Percentiles rank a stretch among this genome's conserved stretches.
Evolutionary conservation across 1,140 invertebrate species (phyloP).

Genomic region (Orius laevigatus): DNA sequence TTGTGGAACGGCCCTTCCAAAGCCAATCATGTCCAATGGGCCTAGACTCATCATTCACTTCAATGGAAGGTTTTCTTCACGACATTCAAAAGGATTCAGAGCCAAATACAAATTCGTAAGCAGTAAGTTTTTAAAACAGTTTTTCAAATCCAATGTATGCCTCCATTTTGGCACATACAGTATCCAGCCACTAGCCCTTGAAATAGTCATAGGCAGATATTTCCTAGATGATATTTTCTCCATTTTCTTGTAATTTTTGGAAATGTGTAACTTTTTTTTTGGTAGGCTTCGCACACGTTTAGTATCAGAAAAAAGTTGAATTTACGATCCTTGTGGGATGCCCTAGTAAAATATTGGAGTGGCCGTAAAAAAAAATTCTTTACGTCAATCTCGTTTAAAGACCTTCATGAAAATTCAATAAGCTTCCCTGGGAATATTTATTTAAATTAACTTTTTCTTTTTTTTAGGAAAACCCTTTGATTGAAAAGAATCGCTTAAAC

Average conservation of each 20-base stretch:
- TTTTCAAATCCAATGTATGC: background rate
- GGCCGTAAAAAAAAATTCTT: background rate
- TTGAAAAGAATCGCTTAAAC: background rate
- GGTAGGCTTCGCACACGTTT: no score
- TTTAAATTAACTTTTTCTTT: no score
- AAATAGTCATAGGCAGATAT: no score
- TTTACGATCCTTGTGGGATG: no score
- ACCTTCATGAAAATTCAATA: no score
- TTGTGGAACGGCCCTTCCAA: conserved; percentile 59
- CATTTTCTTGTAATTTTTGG: no score
- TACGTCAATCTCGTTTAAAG: background rate
- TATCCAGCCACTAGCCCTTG: no score
- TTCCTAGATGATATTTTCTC: no score
- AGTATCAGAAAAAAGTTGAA: no score
- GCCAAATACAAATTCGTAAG: conserved; percentile 77
- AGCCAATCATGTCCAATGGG: conserved; percentile 78
- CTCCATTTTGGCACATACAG: no score
- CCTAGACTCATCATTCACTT: conserved; percentile 67
- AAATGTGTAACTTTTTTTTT: no score
- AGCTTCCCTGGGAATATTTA: no score
- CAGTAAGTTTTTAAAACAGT: conserved; percentile 42
- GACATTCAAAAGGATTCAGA: conserved; percentile 63
- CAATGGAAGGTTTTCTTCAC: conserved; percentile 47
- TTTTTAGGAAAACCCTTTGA: background rate
- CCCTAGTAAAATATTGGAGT: background rate